Percentiles rank a stretch among this genome's conserved stretches.
phyloP scores from a whole-genome alignment of 2,797 vertebrate genomes.

The Champsocephalus esox region DNA sequence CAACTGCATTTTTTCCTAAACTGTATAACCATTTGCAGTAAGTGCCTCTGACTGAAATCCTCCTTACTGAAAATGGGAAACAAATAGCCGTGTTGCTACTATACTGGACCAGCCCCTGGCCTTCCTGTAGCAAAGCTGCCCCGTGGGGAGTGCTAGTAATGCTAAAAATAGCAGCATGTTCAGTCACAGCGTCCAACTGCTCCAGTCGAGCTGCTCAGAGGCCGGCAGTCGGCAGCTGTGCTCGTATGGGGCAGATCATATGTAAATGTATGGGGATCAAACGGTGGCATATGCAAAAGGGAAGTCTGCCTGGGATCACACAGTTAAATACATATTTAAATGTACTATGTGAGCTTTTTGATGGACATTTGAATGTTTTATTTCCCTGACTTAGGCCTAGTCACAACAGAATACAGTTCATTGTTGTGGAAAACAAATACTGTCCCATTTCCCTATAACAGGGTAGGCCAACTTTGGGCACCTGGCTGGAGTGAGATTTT shows the following conservation, averaged over 20 bases:
- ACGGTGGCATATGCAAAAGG: background rate
- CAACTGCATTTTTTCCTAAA: background rate
- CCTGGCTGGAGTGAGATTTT: too few species aligned
- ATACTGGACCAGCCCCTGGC: background rate
- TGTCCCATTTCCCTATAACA: too few species aligned
- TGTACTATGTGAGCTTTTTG: background rate
- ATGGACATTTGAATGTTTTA: background rate
- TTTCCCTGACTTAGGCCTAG: background rate
- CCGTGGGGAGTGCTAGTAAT: slow-evolving; percentile 1
- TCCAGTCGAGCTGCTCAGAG: slow-evolving; percentile 15
- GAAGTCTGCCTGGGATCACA: background rate
- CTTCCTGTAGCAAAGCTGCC: slow-evolving; percentile 24
- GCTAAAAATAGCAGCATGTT: slow-evolving; percentile 48
- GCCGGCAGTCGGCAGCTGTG: slow-evolving; percentile 20
- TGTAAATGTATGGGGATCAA: slow-evolving; percentile 3
- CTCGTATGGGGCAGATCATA: background rate
- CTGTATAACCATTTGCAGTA: background rate
- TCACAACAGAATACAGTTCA: background rate
- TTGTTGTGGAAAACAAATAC: too few species aligned
- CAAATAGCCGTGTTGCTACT: background rate
- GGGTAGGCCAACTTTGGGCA: too few species aligned
- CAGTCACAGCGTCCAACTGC: slow-evolving; percentile 31
- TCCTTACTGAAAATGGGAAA: slow-evolving; percentile 9
- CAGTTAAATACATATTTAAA: background rate
- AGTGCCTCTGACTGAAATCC: background rate